Evolutionary conservation across 2,888 invertebrate species (phyloP).

Genomic region (Rhimphoctona megacephalus): DNA sequence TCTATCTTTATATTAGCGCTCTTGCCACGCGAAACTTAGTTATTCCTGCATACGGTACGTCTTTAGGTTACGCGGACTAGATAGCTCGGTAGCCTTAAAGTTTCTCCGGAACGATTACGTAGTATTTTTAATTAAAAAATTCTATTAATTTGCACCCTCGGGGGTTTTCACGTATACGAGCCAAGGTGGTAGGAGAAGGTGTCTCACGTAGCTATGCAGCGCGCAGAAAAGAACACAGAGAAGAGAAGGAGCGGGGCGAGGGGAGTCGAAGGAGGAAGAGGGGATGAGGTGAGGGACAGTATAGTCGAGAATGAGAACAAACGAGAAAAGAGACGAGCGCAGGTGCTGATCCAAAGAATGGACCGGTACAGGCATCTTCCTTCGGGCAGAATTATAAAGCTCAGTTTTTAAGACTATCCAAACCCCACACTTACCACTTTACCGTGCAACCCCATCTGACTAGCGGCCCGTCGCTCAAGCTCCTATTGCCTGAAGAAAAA

Average conservation of each 20-base stretch:
- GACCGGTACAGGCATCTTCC: slow-evolving; percentile 19
- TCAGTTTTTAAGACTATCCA: slow-evolving; percentile 45
- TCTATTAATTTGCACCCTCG: slow-evolving; percentile 78
- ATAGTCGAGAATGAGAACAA: slow-evolving; percentile 36
- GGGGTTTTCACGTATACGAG: slow-evolving; percentile 9
- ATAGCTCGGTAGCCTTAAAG: slow-evolving; percentile 51
- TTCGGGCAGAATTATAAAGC: slow-evolving; percentile 54
- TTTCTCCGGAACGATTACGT: slow-evolving; percentile 74
- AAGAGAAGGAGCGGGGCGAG: neutral
- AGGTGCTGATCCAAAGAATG: slow-evolving; percentile 47
- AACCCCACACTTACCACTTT: slow-evolving; percentile 9
- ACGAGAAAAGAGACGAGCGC: slow-evolving; percentile 48
- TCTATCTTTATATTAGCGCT: slow-evolving; percentile 28
- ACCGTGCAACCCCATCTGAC: slow-evolving; percentile 14
- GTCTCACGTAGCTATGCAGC: neutral
- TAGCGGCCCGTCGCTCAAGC: slow-evolving; percentile 18
- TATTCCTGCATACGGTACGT: slow-evolving; percentile 37
- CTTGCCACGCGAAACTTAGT: slow-evolving; percentile 45
- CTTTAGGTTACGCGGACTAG: slow-evolving; percentile 45
- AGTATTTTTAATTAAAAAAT: slow-evolving; percentile 81
- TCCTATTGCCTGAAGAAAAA: slow-evolving; percentile 31
- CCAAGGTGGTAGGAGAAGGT: neutral
- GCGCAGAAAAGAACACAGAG: slow-evolving; percentile 3
- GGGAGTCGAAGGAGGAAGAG: neutral
- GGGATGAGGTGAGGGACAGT: neutral